Percentiles rank a stretch among this genome's conserved stretches.
These are phyloP conservation scores for Bombyx mandarina DNA, from an alignment of 1,140 invertebrate species.

Conservation along the genomic window DNA sequence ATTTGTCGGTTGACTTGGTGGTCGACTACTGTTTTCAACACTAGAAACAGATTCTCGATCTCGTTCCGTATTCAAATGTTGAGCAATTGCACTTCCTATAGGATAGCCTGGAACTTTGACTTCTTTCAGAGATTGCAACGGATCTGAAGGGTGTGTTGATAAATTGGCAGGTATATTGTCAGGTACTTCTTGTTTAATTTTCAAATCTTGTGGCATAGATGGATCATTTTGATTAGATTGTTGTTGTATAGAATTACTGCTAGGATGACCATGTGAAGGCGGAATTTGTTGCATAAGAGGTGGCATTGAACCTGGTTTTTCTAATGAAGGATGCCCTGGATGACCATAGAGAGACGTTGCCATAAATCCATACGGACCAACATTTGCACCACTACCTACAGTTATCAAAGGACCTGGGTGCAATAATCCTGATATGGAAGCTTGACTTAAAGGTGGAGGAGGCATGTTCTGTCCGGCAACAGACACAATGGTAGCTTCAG, in stretches of 20 bases:
- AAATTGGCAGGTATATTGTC: conserved; percentile 66
- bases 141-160: conserved; percentile 75
- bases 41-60: conserved; percentile 62
- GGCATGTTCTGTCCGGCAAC: conserved; percentile 52
- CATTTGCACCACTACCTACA: conserved; percentile 64
- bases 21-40: conserved; percentile 58
- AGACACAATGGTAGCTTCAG: conserved; percentile 37
- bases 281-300: conserved; percentile 71
- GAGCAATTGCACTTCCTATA: conserved; percentile 62
- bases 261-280: conserved; percentile 58
- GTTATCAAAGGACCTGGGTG: conserved; percentile 72
- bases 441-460: conserved; percentile 65
- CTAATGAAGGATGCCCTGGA: conserved; percentile 49
- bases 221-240: conserved; percentile 44
- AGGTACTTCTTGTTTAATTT: conserved; percentile 83
- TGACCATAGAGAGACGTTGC: conserved; percentile 57
- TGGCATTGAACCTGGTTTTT: conserved; percentile 54
- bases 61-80: conserved; percentile 58
- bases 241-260: conserved; percentile 38
- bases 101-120: conserved; percentile 85
- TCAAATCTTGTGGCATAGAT: conserved; percentile 81
- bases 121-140: conserved; percentile 83
- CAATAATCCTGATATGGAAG: conserved; percentile 68
- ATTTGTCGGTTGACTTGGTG: conserved; percentile 61
- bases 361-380: conserved; percentile 72